A percentile compares a stretch with the other conserved stretches of the same genome.
Evolutionary conservation across 2,888 invertebrate genomes (phyloP).

Genomic region (Thera britannica): DNA sequence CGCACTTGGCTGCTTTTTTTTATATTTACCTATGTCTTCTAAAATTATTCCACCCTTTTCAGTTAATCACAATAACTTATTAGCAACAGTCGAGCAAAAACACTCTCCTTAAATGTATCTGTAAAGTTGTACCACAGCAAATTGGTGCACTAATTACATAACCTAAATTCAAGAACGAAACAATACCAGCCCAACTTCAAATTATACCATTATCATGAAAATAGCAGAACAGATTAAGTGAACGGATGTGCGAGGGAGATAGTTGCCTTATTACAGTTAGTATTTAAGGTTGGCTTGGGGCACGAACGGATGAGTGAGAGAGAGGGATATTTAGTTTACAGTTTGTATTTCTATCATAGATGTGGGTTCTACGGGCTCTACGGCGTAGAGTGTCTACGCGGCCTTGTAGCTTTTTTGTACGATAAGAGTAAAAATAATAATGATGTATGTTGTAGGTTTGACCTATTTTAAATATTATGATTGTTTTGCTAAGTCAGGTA

Average conservation of each 20-base stretch:
- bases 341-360: not conserved
- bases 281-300: constrained; percentile 44
- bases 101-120: constrained; percentile 1
- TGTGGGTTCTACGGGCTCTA: no score
- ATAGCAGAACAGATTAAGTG: constrained; percentile 22
- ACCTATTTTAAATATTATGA: no score
- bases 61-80: not conserved
- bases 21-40: no score
- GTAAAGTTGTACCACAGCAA: constrained; percentile 16
- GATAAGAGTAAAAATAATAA: no score
- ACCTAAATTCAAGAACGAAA: constrained; percentile 31
- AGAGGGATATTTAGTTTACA: not conserved
- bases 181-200: constrained; percentile 26
- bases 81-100: constrained; percentile 5
- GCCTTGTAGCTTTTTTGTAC: no score
- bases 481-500: no score
- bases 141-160: constrained; percentile 32
- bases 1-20: no score
- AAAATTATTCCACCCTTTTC: not conserved
- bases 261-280: constrained; percentile 46
- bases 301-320: constrained; percentile 2
- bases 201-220: constrained; percentile 31
- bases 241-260: constrained; percentile 39
- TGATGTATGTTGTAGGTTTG: no score
- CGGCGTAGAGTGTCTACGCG: no score